Evolutionary conservation across 30 jellyfish, hydroid and myxozoan genomes (phyloP), one percentile per base, ranked within the genome.

Genomic region (Euphysa ruthae): DNA sequence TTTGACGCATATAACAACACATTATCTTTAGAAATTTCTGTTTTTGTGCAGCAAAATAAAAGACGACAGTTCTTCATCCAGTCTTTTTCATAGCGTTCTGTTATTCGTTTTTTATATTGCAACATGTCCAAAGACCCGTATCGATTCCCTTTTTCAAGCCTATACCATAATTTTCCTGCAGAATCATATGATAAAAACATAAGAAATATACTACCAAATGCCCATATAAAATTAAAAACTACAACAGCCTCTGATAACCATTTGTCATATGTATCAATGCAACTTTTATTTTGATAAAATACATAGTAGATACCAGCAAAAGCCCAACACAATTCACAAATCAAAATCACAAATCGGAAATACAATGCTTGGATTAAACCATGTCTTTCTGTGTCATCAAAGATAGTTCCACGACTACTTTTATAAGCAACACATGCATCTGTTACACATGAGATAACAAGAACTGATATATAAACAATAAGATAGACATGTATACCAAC

Each of bases 351-450:
- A 5, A 57, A 35, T 18, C 97, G 78, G 25, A 69, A 23, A 65
- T 87, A 87, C 30, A 87, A 57, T 30, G 80, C 32, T n/a, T 77
- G 63, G 22, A 90, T 89, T n/a, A 87, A 78, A 0, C 74, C 43
- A 32, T 69, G 49, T 22, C 97, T 58, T 77, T 66, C 64, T 58
- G 51, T 83, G 12, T 46, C 72, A 42, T 87, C 93, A 69, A 63
- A 87, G 18, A 87, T 76, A 8, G 82, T 74, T 4, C 97, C 97
- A 8, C 84, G 69, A 63, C 97, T 79, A 83, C 97, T 87, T 1
- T 78, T 56, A 60, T 30, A 73, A 24, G 81, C 82, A 3, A 87
- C 14, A 42, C 56, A 18, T 26, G 49, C 20, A 16, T 87, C 97
- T 50, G 60, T 61, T 0, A 68, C 10, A n/a, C 78, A 33, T 13